These are phyloP conservation scores for Ceryle rudis DNA, from an alignment of 2,797 vertebrate genomes.

Conservation along the genomic window DNA sequence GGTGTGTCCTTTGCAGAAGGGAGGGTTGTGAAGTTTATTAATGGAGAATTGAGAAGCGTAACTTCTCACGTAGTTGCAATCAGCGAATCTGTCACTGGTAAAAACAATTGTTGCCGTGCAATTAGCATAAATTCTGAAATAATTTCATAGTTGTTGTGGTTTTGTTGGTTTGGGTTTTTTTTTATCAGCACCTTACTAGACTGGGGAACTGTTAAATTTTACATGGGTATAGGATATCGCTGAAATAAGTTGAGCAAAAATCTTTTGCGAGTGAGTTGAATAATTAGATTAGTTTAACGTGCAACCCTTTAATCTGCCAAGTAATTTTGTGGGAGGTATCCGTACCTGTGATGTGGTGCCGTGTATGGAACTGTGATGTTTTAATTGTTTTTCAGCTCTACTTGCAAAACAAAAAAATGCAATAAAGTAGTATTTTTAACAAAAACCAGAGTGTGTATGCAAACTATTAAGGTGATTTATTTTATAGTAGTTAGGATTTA, in stretches of 20 bases:
- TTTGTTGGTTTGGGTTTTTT: too few species aligned
- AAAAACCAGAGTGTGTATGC: neutral
- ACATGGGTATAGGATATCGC: neutral
- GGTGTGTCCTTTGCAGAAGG: neutral
- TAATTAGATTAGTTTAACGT: neutral
- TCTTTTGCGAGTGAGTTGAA: neutral
- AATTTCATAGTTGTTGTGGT: neutral
- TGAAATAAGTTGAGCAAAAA: neutral
- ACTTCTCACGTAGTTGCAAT: neutral
- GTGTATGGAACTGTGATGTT: neutral
- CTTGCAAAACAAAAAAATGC: neutral
- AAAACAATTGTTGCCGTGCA: neutral
- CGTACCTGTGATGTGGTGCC: neutral
- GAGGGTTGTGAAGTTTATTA: neutral
- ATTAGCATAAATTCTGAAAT: neutral
- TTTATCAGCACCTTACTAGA: neutral
- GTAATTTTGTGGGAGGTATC: slow-evolving; percentile 16
- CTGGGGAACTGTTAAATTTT: neutral
- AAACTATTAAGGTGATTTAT: neutral
- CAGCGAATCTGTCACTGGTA: neutral
- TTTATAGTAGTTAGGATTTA: neutral
- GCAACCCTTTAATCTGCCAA: neutral
- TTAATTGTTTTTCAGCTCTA: neutral
- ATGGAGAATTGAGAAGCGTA: neutral
- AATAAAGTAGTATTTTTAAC: neutral